phyloP scores from a whole-genome alignment of 2,113 vertebrate species.

The Rostratula benghalensis region DNA sequence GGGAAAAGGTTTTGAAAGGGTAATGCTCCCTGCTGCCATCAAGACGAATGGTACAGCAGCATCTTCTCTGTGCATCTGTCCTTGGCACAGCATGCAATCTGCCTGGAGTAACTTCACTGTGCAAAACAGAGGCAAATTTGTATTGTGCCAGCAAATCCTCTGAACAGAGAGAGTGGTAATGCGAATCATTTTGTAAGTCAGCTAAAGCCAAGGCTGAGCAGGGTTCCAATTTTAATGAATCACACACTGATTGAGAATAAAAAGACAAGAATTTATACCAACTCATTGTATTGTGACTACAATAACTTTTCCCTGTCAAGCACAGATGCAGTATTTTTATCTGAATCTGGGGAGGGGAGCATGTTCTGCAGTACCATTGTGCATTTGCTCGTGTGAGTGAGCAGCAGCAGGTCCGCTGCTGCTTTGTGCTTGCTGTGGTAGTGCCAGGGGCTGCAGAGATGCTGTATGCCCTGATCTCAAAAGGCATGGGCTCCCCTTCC shows the following conservation, averaged over 20 bases:
- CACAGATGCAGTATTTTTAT: not conserved
- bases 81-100: no score
- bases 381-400: not conserved
- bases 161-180: not conserved
- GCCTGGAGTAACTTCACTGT: not conserved
- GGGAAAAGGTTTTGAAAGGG: not conserved
- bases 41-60: not conserved
- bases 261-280: not conserved
- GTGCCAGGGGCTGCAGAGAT: not conserved
- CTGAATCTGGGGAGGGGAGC: no score
- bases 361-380: rapidly evolving
- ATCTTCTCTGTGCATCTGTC: not conserved
- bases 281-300: not conserved
- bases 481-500: rapidly evolving
- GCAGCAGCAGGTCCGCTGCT: not conserved
- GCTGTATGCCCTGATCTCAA: rapidly evolving
- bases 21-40: not conserved
- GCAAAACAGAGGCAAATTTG: not conserved
- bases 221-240: not conserved
- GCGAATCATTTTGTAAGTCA: not conserved
- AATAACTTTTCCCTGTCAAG: not conserved
- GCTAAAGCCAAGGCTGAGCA: not conserved
- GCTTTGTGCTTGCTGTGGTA: not conserved
- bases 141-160: not conserved
- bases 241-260: not conserved